Conservation (phyloP, 2,888 invertebrate genomes). For the Scaptomyza reducta region DNA sequence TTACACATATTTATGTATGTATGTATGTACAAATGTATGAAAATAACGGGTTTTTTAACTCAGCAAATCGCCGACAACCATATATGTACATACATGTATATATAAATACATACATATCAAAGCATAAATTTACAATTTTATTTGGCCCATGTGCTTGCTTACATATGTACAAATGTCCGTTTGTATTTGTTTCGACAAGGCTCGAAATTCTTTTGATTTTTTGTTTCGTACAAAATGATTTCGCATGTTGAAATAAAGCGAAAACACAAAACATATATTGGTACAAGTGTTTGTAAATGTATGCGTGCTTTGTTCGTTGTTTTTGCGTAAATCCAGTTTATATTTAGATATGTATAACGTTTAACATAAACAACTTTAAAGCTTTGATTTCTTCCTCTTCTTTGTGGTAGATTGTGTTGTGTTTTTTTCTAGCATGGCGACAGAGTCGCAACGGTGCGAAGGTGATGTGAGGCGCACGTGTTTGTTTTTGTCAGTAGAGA, state of each 20-base stretch:
- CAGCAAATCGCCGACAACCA: too few species aligned
- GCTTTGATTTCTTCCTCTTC: slow-evolving; percentile 30
- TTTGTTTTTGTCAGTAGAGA: slow-evolving; percentile 36
- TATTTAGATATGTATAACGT: slow-evolving; percentile 48
- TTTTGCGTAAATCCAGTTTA: slow-evolving; percentile 54
- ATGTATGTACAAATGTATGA: too few species aligned
- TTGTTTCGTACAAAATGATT: slow-evolving; percentile 42
- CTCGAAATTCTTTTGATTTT: slow-evolving; percentile 31
- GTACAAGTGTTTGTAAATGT: neutral
- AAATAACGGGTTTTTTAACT: neutral
- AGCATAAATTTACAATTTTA: too few species aligned
- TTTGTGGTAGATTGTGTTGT: slow-evolving; percentile 20
- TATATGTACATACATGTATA: neutral
- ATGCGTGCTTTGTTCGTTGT: neutral
- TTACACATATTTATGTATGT: neutral
- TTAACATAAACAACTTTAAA: slow-evolving; percentile 33
- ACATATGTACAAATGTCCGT: neutral
- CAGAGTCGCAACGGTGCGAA: slow-evolving; percentile 7
- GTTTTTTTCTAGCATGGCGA: slow-evolving; percentile 6
- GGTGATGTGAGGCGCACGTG: slow-evolving; percentile 41
- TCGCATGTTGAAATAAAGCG: slow-evolving; percentile 27
- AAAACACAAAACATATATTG: slow-evolving; percentile 6
- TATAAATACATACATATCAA: neutral
- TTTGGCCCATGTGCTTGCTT: neutral
- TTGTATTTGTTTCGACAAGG: slow-evolving; percentile 13